Evolutionary conservation across 2,888 invertebrate genomes (phyloP), one percentile per base, ranked within the genome.

Genomic region (Acrobasis suavella): DNA sequence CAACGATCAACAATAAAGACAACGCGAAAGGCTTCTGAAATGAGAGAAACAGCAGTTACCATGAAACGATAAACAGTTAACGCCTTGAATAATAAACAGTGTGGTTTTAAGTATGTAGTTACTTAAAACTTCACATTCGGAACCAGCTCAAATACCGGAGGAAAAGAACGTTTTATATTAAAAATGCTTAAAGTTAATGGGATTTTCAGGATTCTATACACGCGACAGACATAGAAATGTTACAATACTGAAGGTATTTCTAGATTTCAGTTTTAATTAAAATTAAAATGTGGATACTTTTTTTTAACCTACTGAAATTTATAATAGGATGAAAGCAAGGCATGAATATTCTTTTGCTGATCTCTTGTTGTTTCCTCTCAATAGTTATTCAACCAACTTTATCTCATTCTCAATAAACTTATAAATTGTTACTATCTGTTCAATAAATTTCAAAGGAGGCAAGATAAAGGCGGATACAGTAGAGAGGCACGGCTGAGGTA

Each of bases 401-500:
- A 73, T 75, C 69, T 64, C 72, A 71, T 72, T 70, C 73, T 78
- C 77, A 78, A 81, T 82, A 80, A 75, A 78, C 75, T 74, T 72
- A 82, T 83, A 83, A 82, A 86, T 82, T 75, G 75, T 76, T 72
- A 70, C 73, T 74, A 72, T 69, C 67, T 71, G 74, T 78, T 78
- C 77, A 78, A 83, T 84, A 80, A 78, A 78, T 77, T 79, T 78
- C 70, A 74, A 81, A 81, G 76, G 78, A 77, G 76, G 73, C 71
- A 75, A 75, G 79, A 81, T 79, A 82, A 71, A 79, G 74, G 74
- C 72, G 76, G 69, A 76, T 63, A 61, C 9, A 62, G 60, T 69
- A 69, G 68, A 72, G 66, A 67, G 67, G 70, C 75, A 75, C 75
- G 76, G 68, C 74, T 77, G 76, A 77, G 76, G 76, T 78, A 80